Percentiles rank a stretch among this genome's conserved stretches.
Conservation (phyloP, 1,140 invertebrate genomes). For the Phenacoccus solenopsis region DNA sequence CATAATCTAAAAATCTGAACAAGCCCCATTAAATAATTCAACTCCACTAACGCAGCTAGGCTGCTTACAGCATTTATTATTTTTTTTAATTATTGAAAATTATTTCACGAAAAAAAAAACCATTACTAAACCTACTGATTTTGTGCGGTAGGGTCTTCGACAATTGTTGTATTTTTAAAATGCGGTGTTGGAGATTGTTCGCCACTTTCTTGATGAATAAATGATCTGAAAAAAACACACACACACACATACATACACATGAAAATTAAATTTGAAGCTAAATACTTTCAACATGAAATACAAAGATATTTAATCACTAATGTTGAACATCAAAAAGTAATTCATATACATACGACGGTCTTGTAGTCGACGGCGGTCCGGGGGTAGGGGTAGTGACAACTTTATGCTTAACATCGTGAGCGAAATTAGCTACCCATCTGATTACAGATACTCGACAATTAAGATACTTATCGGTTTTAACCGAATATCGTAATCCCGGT, state of each 20-base stretch:
- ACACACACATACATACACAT: too few species aligned
- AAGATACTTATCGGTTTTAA: slow-evolving; percentile 45
- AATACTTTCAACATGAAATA: too few species aligned
- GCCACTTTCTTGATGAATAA: neutral
- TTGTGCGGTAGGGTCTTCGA: neutral
- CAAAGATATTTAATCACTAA: neutral
- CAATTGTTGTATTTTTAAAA: neutral
- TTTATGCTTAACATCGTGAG: slow-evolving; percentile 38
- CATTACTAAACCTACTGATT: neutral
- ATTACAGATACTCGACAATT: slow-evolving; percentile 69
- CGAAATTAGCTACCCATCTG: slow-evolving; percentile 77
- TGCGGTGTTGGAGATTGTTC: neutral
- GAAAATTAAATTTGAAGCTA: too few species aligned
- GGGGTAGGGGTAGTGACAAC: slow-evolving; percentile 30
- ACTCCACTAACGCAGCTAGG: too few species aligned
- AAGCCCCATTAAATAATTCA: too few species aligned
- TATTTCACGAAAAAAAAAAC: neutral
- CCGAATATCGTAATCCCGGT: slow-evolving; percentile 42
- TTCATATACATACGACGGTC: slow-evolving; percentile 24
- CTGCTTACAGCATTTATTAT: too few species aligned
- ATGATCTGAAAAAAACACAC: neutral
- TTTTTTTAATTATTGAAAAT: neutral
- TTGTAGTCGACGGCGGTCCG: slow-evolving; percentile 25
- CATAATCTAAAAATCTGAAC: too few species aligned
- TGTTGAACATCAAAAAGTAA: neutral